Evolutionary conservation across 2,888 invertebrate genomes (phyloP).

Genomic region (Harpalus rubripes): DNA sequence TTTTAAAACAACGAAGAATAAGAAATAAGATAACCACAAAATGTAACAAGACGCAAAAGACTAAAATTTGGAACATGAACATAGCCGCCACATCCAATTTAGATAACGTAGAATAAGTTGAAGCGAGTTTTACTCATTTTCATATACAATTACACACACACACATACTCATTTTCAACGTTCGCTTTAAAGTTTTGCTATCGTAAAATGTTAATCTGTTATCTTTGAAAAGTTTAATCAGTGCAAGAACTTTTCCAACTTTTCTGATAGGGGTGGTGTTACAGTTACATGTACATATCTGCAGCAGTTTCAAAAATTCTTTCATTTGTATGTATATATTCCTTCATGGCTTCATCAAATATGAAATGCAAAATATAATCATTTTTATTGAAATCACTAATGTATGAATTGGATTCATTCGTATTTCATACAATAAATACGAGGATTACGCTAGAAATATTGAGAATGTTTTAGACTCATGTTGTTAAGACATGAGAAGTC

Average conservation of each 20-base stretch:
- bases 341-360: too few relatives aligned
- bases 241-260: not conserved
- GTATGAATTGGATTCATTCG: too few relatives aligned
- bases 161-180: not conserved
- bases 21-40: too few relatives aligned
- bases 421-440: too few relatives aligned
- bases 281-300: not conserved
- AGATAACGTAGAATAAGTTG: not conserved
- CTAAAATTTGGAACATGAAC: conserved; percentile 21
- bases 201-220: not conserved
- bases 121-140: not conserved
- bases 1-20: too few relatives aligned
- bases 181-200: not conserved
- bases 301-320: too few relatives aligned
- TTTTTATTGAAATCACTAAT: too few relatives aligned
- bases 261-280: not conserved
- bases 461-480: too few relatives aligned
- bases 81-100: not conserved
- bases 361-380: too few relatives aligned
- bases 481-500: too few relatives aligned
- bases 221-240: not conserved
- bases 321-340: too few relatives aligned
- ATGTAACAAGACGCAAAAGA: not conserved
- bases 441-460: too few relatives aligned
- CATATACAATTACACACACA: not conserved